Evolutionary conservation across 2,113 vertebrate species (phyloP).

Genomic region (Oceanites oceanicus): DNA sequence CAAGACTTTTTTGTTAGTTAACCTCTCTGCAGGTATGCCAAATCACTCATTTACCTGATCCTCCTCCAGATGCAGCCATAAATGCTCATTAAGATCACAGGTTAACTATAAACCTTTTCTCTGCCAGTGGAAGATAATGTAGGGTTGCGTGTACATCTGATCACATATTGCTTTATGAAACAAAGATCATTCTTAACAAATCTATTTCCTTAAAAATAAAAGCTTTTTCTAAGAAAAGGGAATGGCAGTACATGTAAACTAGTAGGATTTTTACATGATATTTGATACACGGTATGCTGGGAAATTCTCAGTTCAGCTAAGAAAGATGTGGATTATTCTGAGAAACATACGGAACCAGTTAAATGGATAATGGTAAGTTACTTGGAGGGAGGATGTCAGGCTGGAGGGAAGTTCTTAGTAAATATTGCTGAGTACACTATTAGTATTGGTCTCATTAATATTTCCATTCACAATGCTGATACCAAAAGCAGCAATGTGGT

Average conservation of each 20-base stretch:
- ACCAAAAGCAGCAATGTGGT: background rate
- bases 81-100: background rate
- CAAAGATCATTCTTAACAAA: background rate
- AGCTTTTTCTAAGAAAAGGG: background rate
- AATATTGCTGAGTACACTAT: background rate
- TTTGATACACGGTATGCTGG: background rate
- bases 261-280: background rate
- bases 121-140: background rate
- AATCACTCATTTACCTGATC: background rate
- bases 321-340: background rate
- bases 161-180: background rate
- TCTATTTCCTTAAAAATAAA: background rate
- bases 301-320: background rate
- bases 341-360: background rate
- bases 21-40: background rate
- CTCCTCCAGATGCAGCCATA: background rate
- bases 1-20: background rate
- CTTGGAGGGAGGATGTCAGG: background rate
- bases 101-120: background rate
- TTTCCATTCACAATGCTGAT: background rate
- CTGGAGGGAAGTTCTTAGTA: background rate
- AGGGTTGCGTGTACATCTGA: background rate
- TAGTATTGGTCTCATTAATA: background rate
- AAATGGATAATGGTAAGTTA: background rate
- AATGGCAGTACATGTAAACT: background rate